Evolutionary conservation across 2,797 vertebrate genomes (phyloP), one percentile per base, ranked within the genome.

Genomic region (Champsocephalus esox): DNA sequence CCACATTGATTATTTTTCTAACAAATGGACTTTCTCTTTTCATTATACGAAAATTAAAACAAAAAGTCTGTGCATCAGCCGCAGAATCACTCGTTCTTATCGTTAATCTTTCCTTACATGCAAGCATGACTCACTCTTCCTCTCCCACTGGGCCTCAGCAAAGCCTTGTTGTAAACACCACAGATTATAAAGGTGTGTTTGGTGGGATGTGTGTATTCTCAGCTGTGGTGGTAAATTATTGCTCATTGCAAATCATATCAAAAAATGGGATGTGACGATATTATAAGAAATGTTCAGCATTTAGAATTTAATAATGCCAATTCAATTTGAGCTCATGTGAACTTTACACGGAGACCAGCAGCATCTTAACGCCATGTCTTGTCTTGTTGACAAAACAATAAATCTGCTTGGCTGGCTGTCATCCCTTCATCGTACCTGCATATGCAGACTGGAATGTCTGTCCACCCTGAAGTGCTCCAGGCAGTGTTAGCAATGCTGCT

Each of bases 401-500:
- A 50, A 46, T 21, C 24, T 34, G 14, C 21, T 17, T 2, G 10
- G 24, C 9, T 21, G 9, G 62, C 50, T 76, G 66, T 73, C 1
- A 56, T 64, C 41, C 3, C 9, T 63, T 19, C 38, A 4, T 60
- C 63, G 44, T 45, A 72, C 76, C 65, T 82, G 60, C 80, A 63
- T 74, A 65, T 69, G 65, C 14, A 59, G n/a, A 38, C 71, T 62
- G 57, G 55, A 82, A 50, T 72, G 16, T 63, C 5, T 34, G 56
- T 41, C 17, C 28, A 51, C 44, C 43, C 32, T 19, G 2, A 43
- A 67, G 8, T 5, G 1, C 17, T 54, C 28, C 24, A 49, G 28
- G 16, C 55, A 51, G 19, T 48, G 17, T 14, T 1, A 61, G 81
- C 69, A 80, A 82, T 80, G 70, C 50, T 72, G 34, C 63, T 52